Evolutionary conservation across 1,140 invertebrate species (phyloP), one percentile per base, ranked within the genome.

Genomic region (Onthophagus taurus): DNA sequence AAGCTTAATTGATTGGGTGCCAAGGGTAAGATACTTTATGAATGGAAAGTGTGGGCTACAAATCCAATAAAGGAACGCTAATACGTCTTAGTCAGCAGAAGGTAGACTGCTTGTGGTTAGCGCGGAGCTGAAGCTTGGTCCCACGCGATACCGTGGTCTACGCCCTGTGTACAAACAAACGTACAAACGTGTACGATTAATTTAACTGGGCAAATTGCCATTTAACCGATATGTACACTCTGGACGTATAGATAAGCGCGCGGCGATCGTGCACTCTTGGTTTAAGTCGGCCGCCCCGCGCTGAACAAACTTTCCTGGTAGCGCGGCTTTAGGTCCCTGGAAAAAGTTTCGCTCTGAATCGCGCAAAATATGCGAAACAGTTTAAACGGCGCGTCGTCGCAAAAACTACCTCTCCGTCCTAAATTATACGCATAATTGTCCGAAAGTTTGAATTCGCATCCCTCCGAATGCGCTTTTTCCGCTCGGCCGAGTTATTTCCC

Each of bases 1-100:
- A 18, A 38, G 23, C 16, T 41, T 39, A 46, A 46, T 46, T 46
- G 44, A 46, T 41, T 37, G 35, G 35, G 31, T 46, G 23, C 17
- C 44, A 39, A 23, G 31, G 33, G 9, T 18, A n/a, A 36, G 43
- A 44, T 44, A 44, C 43, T 46, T 42, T 41, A 47, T 42, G 45
- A 47, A 47, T 47, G 34, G 35, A 45, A 45, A 45, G 17, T 39
- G 35, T 39, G 39, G 44, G 36, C 45, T 31, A 26, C 45, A 47
- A 38, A 42, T 39, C 38, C 45, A 47, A 47, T 42, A 45, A 42
- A 42, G 45, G 37, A 30, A 34, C 13, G 17, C 37, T 31, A 47
- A 47, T 47, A 47, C 42, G 45, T 47, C 45, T 47, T 47, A 47
- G 45, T 47, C 39, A 42, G 24, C 39, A 26, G 13, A 26, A 17